Evolutionary conservation across 2,888 invertebrate genomes (phyloP), one percentile per base, ranked within the genome.

Genomic region (Heteromyza rotundicornis): DNA sequence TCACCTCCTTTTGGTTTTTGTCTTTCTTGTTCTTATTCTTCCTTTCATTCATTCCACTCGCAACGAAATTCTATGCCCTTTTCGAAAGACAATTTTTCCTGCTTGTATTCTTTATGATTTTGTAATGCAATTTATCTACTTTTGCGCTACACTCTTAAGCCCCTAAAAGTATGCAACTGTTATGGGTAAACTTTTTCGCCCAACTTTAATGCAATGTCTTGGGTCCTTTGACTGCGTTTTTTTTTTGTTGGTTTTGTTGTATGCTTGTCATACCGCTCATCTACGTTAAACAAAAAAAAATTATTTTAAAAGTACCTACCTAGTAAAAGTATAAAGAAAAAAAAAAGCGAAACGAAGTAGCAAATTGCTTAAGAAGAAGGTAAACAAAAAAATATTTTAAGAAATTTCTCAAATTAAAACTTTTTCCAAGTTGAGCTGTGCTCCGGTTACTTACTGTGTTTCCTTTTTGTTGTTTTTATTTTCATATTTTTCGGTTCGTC

Each of bases 141-240:
- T 40, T 40, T 40, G 40, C 40, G 8, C 12, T 3, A n/a, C 40
- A 40, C 40, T 7, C 40, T 40, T 40, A 40, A 40, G 20, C 5
- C 8, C 47, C 47, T 20, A 47, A 20, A 47, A 47, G 47, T 47
- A 47, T 47, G 47, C 47, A 47, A 47, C 47, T 40, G 40, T 40
- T n/a, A 40, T 40, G 40, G 16, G 10, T 40, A 40, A 40, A 40
- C 40, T 40, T 40, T 40, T 10, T 40, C 14, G 14, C 14, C 14
- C 10, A 27, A 10, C 27, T 27, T 27, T 27, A 7, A 10, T 27
- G 27, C 27, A 27, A 10, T 27, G 5, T 27, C 27, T 27, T 27
- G 27, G 5, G 7, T n/a, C 27, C 7, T n/a, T 40, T 40, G 40
- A 10, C 40, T 40, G 5, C 14, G n/a, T 40, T 40, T 40, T 40